Percentiles rank a stretch among this genome's conserved stretches.
These are phyloP conservation scores for Drosophila seguyi DNA, from an alignment of 1,140 invertebrate genomes.

Conservation along the genomic window DNA sequence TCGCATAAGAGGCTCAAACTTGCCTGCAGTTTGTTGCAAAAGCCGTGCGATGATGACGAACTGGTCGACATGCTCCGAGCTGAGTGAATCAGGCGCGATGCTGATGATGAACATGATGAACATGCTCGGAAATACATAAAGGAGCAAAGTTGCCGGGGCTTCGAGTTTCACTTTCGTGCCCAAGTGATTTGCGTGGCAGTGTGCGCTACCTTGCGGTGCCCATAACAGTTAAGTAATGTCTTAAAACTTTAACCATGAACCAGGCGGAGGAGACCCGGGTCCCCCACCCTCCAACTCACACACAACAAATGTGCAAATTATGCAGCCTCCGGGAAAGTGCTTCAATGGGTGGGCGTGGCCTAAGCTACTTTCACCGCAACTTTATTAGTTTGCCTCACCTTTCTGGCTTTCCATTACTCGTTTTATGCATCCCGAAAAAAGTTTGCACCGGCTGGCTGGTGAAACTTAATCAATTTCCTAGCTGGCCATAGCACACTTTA, in stretches of 20 bases:
- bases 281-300: slow-evolving; percentile 28
- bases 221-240: slow-evolving; percentile 83
- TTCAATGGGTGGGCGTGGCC: slow-evolving; percentile 60
- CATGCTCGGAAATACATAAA: slow-evolving; percentile 25
- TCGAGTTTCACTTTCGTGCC: slow-evolving; percentile 78
- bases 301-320: slow-evolving; percentile 73
- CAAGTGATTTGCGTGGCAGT: slow-evolving; percentile 69
- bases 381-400: slow-evolving; percentile 75
- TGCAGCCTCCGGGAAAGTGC: slow-evolving; percentile 46
- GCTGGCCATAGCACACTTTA: slow-evolving; percentile 49
- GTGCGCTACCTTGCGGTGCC: slow-evolving; percentile 69
- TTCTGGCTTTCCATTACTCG: slow-evolving; percentile 67
- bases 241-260: slow-evolving; percentile 70
- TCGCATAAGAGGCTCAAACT: slow-evolving; percentile 73
- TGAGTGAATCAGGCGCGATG: slow-evolving; percentile 50
- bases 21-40: slow-evolving; percentile 77
- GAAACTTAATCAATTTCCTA: slow-evolving; percentile 72
- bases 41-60: slow-evolving; percentile 45
- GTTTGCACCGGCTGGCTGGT: slow-evolving; percentile 44
- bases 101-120: slow-evolving; percentile 25
- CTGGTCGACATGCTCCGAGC: slow-evolving; percentile 38
- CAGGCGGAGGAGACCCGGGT: slow-evolving; percentile 30
- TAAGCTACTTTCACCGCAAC: slow-evolving; percentile 67
- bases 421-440: slow-evolving; percentile 37
- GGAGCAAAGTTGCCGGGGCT: slow-evolving; percentile 50